Conservation (phyloP, 2,888 invertebrate genomes). For the Cataglyphis livida region DNA sequence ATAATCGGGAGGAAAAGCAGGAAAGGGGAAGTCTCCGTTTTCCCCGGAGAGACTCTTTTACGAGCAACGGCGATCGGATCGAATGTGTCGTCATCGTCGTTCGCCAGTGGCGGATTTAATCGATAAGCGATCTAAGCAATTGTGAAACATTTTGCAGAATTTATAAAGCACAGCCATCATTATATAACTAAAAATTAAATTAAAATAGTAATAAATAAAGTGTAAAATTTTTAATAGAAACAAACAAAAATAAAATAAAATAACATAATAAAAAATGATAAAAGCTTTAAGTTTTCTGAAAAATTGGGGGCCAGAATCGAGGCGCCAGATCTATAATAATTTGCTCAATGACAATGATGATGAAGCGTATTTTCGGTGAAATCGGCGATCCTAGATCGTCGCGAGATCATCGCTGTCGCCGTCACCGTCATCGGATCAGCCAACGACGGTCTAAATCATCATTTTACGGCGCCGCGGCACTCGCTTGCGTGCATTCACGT, state of each 20-base stretch:
- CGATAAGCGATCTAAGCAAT: background rate
- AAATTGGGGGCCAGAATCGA: background rate
- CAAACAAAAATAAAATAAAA: no score
- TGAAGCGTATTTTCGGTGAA: conserved; percentile 14
- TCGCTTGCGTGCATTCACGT: conserved; percentile 43
- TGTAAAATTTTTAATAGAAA: background rate
- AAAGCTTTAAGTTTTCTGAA: background rate
- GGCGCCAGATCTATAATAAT: conserved; percentile 19
- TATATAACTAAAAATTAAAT: background rate
- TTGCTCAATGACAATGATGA: conserved; percentile 3
- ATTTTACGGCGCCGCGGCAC: conserved; percentile 50
- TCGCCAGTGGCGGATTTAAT: background rate
- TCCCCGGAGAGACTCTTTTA: conserved; percentile 38
- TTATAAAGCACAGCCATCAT: background rate
- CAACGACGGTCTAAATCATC: conserved; percentile 63
- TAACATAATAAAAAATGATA: background rate
- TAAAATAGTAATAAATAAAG: background rate
- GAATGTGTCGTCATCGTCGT: background rate
- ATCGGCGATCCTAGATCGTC: conserved; percentile 8
- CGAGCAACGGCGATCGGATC: conserved; percentile 22
- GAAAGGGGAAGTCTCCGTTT: background rate
- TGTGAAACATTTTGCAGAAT: background rate
- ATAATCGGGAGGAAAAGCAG: background rate
- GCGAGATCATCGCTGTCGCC: background rate
- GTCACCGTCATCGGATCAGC: conserved; percentile 12